These are phyloP conservation scores for Corythaixoides concolor DNA, from an alignment of 2,113 vertebrate species.

Conservation along the genomic window DNA sequence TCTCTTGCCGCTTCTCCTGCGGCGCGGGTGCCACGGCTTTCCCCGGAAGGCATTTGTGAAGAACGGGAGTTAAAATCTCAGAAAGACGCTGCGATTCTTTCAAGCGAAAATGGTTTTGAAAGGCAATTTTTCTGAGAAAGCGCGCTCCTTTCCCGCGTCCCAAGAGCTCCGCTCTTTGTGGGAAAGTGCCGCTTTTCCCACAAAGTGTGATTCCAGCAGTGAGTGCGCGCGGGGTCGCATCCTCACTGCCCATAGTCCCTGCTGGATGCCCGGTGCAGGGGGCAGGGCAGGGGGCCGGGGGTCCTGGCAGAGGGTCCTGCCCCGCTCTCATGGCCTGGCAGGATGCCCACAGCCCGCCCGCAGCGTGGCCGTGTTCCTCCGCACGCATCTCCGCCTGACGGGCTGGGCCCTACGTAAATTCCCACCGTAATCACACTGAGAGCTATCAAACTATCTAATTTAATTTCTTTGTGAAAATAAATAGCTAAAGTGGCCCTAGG, in stretches of 20 bases:
- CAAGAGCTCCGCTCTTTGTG: not conserved
- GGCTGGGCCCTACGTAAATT: conserved; percentile 39
- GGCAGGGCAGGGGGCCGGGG: not conserved
- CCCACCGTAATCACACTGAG: conserved; percentile 64
- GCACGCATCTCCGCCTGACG: not conserved
- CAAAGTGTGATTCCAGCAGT: fast-evolving
- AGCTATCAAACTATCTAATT: conserved; percentile 75
- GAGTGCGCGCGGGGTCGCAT: not conserved
- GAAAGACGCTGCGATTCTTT: not conserved
- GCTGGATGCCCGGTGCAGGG: not conserved
- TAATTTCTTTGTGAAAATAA: conserved; percentile 77
- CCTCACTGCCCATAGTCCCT: not conserved
- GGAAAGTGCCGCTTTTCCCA: not conserved
- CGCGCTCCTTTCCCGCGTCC: not conserved
- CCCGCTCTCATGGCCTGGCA: not conserved
- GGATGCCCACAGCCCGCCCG: not conserved
- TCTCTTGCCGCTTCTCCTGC: no score
- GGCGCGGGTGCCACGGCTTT: not conserved
- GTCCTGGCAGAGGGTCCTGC: not conserved
- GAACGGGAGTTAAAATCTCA: not conserved
- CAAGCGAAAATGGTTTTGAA: not conserved
- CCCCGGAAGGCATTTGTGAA: not conserved
- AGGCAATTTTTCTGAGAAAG: not conserved
- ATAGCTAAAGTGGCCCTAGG: conserved; percentile 71
- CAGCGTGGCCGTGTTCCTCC: not conserved